A percentile compares a stretch with the other conserved stretches of the same genome.
phyloP scores from a whole-genome alignment of 2,797 vertebrate genomes.

The Pipistrellus pipistrellus region DNA sequence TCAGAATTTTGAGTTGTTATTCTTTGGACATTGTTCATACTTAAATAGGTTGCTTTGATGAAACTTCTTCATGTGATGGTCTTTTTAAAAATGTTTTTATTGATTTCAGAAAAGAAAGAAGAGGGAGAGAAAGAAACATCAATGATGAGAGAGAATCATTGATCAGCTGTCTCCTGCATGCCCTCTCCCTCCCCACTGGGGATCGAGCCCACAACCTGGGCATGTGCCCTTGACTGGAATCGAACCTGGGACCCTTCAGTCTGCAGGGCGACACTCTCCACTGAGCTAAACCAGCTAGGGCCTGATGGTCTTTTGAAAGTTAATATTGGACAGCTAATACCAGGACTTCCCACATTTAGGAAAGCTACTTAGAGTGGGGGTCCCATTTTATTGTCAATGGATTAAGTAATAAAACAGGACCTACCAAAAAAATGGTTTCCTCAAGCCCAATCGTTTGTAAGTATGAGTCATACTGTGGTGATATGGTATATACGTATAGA shows the following conservation, averaged over 20 bases:
- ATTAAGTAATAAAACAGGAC: neutral
- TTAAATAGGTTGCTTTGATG: neutral
- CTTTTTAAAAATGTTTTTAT: neutral
- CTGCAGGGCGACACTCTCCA: no score
- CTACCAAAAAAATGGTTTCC: neutral
- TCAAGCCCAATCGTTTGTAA: neutral
- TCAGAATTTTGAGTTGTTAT: conserved; percentile 42
- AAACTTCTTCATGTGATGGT: neutral
- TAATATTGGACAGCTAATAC: neutral
- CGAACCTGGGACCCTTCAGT: no score
- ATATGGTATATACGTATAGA: neutral
- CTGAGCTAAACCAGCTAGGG: no score
- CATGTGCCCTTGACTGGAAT: no score
- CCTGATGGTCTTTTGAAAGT: neutral
- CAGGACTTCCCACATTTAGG: neutral
- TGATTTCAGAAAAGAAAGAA: no score
- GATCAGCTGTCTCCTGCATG: no score
- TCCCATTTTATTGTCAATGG: neutral
- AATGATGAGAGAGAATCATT: no score
- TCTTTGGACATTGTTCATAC: neutral
- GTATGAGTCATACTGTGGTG: neutral
- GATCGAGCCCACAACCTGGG: no score
- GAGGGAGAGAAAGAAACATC: no score
- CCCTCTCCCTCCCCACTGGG: no score
- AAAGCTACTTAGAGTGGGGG: neutral